Evolutionary conservation across 2,888 invertebrate species (phyloP), one percentile per base, ranked within the genome.

Genomic region (Phlogophora meticulosa): DNA sequence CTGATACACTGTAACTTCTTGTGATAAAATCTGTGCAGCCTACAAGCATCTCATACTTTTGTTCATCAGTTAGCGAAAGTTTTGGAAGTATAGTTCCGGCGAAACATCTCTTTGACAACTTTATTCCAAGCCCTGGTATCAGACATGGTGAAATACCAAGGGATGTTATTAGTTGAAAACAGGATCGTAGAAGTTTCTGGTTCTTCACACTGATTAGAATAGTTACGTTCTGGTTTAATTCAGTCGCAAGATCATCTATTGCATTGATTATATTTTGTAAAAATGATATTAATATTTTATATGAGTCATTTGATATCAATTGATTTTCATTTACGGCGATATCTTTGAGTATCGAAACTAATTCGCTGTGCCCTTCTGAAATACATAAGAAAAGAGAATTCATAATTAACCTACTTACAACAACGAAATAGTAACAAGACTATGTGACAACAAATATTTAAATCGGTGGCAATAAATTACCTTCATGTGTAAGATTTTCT

Each of bases 71-170:
- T 38, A 96, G 84, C 34, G 81, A 73, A 57, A 96, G 84, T 51
- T 83, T 68, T 4, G 91, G 89, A 22, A 96, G 73, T 46, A 89
- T 78, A 10, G 84, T 72, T 40, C 92, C 91, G 60, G 87, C 87
- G 22, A 90, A 80, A 81, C 95, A 95, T 79, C 96, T 90, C 80
- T 94, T 94, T 36, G 88, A 82, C 62, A 96, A 79, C 59, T 90
- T 93, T 70, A 97, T 90, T 36, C 97, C 97, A 49, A 97, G 91
- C 1, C 97, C 97, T 36, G 97, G 96, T 78, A 97, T 92, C 36
- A 98, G 90, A 86, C 97, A 96, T 15, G 97, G 96, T 68, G 96
- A 94, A 65, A 98, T 94, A 51, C 98, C 98, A 68, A 98, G 91
- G 42, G 96, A 96, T 28, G 96, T 92, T 48, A 97, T 87, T 73